Evolutionary conservation across 2,888 invertebrate genomes (phyloP).

Genomic region (Cordilura impudica): DNA sequence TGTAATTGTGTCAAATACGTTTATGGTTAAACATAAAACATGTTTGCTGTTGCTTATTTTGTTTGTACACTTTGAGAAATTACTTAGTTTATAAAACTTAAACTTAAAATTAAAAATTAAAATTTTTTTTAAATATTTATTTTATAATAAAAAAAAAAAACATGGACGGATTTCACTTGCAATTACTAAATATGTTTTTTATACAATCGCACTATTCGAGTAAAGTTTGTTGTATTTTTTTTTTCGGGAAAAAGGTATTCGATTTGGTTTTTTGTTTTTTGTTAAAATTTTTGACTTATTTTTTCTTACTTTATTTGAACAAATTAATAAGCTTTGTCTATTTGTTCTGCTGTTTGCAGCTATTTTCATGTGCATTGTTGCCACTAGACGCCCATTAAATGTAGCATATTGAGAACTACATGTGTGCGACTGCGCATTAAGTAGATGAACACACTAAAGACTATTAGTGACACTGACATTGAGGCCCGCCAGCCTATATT

Average conservation of each 20-base stretch:
- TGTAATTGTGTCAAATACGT: slow-evolving; percentile 12
- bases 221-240: slow-evolving; percentile 12
- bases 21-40: slow-evolving; percentile 7
- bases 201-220: slow-evolving; percentile 29
- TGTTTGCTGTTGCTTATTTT: slow-evolving; percentile 39
- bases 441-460: slow-evolving; percentile 73
- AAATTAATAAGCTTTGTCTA: slow-evolving; percentile 39
- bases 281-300: slow-evolving; percentile 41
- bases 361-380: background rate
- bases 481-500: slow-evolving; percentile 79
- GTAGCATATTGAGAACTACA: slow-evolving; percentile 68
- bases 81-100: slow-evolving; percentile 46
- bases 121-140: slow-evolving; percentile 4
- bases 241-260: slow-evolving; percentile 16
- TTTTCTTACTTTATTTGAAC: slow-evolving; percentile 47
- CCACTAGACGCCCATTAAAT: slow-evolving; percentile 63
- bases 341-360: background rate
- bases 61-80: slow-evolving; percentile 70
- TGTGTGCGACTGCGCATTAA: slow-evolving; percentile 73
- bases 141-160: slow-evolving; percentile 26
- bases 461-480: slow-evolving; percentile 72
- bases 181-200: slow-evolving; percentile 33
- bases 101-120: slow-evolving; percentile 37
- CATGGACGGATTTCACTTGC: slow-evolving; percentile 50
- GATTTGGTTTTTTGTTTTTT: slow-evolving; percentile 6